These are phyloP conservation scores for Eupeodes latifasciatus DNA, from an alignment of 2,888 invertebrate species.

Conservation along the genomic window DNA sequence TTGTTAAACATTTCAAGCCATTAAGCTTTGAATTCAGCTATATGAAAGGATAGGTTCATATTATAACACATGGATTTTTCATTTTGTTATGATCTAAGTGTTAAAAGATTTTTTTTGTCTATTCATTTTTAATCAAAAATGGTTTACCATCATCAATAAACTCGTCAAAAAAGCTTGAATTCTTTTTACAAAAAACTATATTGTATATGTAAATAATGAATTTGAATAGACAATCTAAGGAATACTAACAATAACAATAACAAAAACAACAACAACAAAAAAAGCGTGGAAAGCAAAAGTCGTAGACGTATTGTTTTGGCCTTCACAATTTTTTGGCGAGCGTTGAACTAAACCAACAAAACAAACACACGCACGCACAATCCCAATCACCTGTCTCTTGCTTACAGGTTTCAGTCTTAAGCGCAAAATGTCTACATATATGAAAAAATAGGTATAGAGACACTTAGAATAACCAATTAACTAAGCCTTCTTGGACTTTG, in stretches of 20 bases:
- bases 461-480: slow-evolving; percentile 70
- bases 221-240: slow-evolving; percentile 26
- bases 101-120: slow-evolving; percentile 46
- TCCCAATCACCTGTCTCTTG: slow-evolving; percentile 69
- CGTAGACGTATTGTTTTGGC: slow-evolving; percentile 69
- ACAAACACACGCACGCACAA: slow-evolving; percentile 54
- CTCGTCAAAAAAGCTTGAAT: slow-evolving; percentile 33
- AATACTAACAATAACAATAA: neutral
- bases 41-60: neutral
- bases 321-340: slow-evolving; percentile 69
- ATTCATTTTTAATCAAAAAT: slow-evolving; percentile 39
- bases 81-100: slow-evolving; percentile 58
- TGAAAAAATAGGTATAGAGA: slow-evolving; percentile 11
- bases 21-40: slow-evolving; percentile 14
- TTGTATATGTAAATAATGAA: slow-evolving; percentile 3
- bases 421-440: slow-evolving; percentile 29
- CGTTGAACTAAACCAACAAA: slow-evolving; percentile 58
- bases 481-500: slow-evolving; percentile 71
- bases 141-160: slow-evolving; percentile 47
- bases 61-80: slow-evolving; percentile 42
- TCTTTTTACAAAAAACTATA: slow-evolving; percentile 10
- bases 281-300: slow-evolving; percentile 74
- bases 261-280: slow-evolving; percentile 16
- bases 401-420: slow-evolving; percentile 33
- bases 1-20: slow-evolving; percentile 39